Evolutionary conservation across 2,888 invertebrate species (phyloP), one percentile per base, ranked within the genome.

Genomic region (Mechanitis mazaeus): DNA sequence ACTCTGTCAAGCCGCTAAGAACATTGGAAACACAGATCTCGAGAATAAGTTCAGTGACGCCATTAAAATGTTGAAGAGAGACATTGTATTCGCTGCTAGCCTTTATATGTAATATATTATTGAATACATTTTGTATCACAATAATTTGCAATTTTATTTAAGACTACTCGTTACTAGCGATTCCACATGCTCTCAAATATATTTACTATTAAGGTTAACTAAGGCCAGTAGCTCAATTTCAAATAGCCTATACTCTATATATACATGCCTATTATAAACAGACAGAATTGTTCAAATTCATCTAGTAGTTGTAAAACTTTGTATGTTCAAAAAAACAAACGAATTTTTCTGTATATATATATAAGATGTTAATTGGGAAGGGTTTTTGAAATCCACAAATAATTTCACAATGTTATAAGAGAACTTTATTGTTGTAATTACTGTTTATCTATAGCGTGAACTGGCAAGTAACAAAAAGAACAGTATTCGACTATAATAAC

Each of bases 1-100:
- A 85, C 93, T 99, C 91, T 95, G 96, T 71, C 97, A 97, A 84
- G 98, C 98, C 2, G 95, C 98, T 2, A 98, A 98, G 90, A 97
- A 96, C 71, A 98, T 99, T 70, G 99, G 98, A 20, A 98, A 98
- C 82, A 95, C 95, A 0, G 98, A 98, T 72, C 91, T 99, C 68
- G 98, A 99, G 89, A 95, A 95, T 75, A 99, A 98, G 88, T 99
- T 99, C 86, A 94, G 95, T 70, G 96, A 97, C 78, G 96, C 96
- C 63, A 95, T 98, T 70, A 95, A 95, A 75, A 85, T 96, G 68
- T 93, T 99, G 63, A 99, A 99, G 85, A 92, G 99, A 70, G 99
- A 99, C 83, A 99, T 99, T 79, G 97, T 99, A n/a, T 99, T 99
- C 87, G 99, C 99, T 33, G 98, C 99, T 62, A 98, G 98, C 84